phyloP scores from a whole-genome alignment of 2,113 vertebrate species.

The Odocoileus virginianus region DNA sequence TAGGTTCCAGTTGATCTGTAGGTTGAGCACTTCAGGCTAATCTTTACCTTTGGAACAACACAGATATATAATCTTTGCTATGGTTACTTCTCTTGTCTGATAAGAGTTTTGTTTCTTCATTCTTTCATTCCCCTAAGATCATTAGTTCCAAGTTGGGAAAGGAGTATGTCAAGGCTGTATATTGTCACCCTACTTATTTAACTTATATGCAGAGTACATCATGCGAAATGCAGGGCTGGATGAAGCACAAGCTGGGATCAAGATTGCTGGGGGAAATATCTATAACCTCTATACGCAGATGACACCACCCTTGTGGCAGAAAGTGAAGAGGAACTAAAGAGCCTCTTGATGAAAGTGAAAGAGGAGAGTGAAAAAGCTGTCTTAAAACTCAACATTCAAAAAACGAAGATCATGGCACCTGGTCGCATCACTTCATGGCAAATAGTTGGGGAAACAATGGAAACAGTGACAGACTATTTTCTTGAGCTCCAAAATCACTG shows the following conservation, averaged over 20 bases:
- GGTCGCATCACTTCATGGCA: no score
- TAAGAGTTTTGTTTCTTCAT: not conserved
- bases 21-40: not conserved
- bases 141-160: not conserved
- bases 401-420: no score
- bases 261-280: not conserved
- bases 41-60: not conserved
- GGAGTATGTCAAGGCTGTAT: not conserved
- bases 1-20: not conserved
- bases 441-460: no score
- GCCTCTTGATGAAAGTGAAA: no score
- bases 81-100: not conserved
- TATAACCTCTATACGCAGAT: not conserved
- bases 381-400: no score
- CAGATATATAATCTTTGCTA: not conserved
- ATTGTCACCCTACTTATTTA: not conserved
- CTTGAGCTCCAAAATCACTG: no score
- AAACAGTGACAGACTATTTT: no score
- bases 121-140: not conserved
- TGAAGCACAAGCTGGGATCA: not conserved
- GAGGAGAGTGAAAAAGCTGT: no score
- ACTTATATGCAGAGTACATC: not conserved
- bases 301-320: not conserved
- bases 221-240: not conserved
- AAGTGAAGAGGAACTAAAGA: no score